phyloP scores from a whole-genome alignment of 2,797 vertebrate species.

The Lateolabrax maculatus region DNA sequence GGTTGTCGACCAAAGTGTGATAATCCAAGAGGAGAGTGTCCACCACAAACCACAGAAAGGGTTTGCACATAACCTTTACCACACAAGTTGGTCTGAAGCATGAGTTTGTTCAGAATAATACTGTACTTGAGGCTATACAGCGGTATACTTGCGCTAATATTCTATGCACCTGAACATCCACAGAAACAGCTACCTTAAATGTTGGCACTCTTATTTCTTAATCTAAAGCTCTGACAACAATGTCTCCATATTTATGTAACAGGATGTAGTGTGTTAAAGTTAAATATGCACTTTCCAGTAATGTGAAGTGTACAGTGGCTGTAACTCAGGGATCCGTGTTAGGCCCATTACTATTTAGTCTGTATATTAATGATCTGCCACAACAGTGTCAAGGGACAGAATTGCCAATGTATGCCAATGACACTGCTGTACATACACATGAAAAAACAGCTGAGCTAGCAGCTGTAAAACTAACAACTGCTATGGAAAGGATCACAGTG shows the following conservation, averaged over 20 bases:
- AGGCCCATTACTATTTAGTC: neutral
- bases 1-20: conserved; percentile 58
- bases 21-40: conserved; percentile 52
- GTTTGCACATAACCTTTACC: conserved; percentile 42
- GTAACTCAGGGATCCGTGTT: neutral
- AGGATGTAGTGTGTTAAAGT: neutral
- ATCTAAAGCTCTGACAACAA: neutral
- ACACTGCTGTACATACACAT: neutral
- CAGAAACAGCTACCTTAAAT: neutral
- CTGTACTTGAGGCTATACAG: neutral
- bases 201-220: neutral
- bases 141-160: neutral
- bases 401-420: neutral
- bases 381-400: neutral
- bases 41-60: conserved; percentile 51
- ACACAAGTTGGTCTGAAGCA: conserved; percentile 30
- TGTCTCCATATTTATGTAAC: neutral
- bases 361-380: neutral
- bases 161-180: neutral
- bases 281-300: neutral
- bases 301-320: neutral
- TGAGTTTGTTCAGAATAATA: conserved; percentile 8
- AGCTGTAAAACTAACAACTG: neutral
- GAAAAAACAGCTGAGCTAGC: no score
- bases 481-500: neutral